Evolutionary conservation across 2,888 invertebrate species (phyloP).

Genomic region (Yponomeuta cagnagella): DNA sequence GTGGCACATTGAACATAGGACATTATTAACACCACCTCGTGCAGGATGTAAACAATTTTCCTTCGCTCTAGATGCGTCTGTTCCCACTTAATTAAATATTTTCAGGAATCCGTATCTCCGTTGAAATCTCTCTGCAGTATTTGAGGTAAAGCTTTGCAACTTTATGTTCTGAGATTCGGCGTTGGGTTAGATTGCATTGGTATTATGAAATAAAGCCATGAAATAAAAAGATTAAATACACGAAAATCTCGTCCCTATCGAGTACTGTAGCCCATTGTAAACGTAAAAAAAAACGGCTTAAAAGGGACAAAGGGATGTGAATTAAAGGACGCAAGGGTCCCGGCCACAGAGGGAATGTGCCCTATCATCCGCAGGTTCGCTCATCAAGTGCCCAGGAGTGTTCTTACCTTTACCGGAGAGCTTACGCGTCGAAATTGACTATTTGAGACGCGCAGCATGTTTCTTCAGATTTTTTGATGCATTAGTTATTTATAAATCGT

Average conservation of each 20-base stretch:
- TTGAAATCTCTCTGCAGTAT: no score
- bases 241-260: no score
- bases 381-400: slow-evolving; percentile 20
- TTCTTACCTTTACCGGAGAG: slow-evolving; percentile 13
- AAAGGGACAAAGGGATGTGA: slow-evolving; percentile 17
- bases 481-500: not conserved
- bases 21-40: not conserved
- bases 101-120: not conserved
- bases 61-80: not conserved
- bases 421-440: slow-evolving; percentile 20
- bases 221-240: no score
- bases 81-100: not conserved
- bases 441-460: not conserved
- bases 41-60: not conserved
- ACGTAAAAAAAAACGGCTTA: not conserved
- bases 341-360: slow-evolving; percentile 27
- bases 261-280: not conserved
- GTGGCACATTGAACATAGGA: not conserved
- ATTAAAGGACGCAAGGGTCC: slow-evolving; percentile 15
- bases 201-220: no score
- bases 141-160: no score
- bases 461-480: not conserved
- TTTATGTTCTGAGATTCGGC: no score
- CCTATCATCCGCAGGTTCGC: slow-evolving; percentile 26
- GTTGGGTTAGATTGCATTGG: no score